A percentile compares a stretch with the other conserved stretches of the same genome.
These are phyloP conservation scores for Phoenicopterus ruber DNA, from an alignment of 2,113 vertebrate species.

Conservation along the genomic window DNA sequence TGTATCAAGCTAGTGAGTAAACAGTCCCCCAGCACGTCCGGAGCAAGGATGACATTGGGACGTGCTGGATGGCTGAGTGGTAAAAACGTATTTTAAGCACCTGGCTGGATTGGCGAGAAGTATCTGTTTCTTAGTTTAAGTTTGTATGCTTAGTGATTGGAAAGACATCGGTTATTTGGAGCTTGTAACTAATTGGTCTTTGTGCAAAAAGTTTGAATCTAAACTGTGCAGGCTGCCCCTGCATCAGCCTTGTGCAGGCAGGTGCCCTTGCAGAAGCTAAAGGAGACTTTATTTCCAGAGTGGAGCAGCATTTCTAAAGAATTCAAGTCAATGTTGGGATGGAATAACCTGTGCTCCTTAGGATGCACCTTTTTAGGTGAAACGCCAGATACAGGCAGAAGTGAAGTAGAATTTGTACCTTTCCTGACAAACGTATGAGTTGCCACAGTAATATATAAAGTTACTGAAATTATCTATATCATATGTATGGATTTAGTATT, in stretches of 20 bases:
- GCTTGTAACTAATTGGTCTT: too few relatives aligned
- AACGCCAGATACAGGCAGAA: background rate
- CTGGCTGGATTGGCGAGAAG: background rate
- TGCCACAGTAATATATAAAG: background rate
- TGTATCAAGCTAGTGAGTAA: too few relatives aligned
- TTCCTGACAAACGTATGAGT: background rate
- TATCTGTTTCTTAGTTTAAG: background rate
- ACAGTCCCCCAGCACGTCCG: accelerated
- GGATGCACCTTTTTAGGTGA: background rate
- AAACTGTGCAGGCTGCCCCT: background rate
- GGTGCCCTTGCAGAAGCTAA: background rate
- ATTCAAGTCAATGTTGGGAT: background rate
- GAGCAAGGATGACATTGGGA: background rate
- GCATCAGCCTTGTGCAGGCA: background rate
- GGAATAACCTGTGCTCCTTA: background rate
- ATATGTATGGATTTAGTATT: background rate
- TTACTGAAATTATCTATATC: background rate
- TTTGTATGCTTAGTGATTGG: background rate
- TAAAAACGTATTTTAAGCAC: background rate
- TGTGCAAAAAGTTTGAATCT: background rate
- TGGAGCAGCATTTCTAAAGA: background rate
- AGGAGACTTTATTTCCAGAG: background rate
- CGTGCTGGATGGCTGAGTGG: background rate
- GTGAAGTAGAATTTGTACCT: background rate
- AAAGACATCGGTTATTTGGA: background rate